Conservation (phyloP, 92 coral and sea anemone species). For the Palythoa grandis region DNA sequence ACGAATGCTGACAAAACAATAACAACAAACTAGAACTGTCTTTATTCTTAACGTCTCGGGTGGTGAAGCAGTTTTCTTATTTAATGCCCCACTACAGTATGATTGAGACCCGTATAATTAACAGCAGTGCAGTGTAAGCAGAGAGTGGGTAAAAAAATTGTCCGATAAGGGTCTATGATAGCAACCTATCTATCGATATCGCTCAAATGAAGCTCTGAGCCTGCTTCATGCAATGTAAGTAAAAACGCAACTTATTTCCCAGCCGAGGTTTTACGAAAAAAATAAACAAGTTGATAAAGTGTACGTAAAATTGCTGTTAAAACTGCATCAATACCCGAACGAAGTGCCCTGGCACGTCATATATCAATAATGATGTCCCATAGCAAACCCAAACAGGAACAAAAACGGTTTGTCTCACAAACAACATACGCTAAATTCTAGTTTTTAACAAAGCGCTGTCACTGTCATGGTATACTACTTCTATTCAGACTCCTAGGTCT, state of each 20-base stretch:
- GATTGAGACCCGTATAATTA: no score
- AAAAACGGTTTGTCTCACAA: no score
- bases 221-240: neutral
- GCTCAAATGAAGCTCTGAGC: neutral
- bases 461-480: neutral
- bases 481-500: neutral
- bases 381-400: slow-evolving; percentile 1
- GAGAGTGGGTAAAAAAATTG: neutral
- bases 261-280: slow-evolving; percentile 5
- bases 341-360: slow-evolving; percentile 4
- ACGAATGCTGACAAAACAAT: no score
- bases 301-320: neutral
- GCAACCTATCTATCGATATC: neutral
- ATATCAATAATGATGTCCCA: slow-evolving; percentile 1
- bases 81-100: no score
- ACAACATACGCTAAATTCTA: neutral
- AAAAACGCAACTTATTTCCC: neutral
- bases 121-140: neutral
- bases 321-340: neutral
- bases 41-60: no score
- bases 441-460: neutral
- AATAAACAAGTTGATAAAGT: neutral
- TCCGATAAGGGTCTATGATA: neutral
- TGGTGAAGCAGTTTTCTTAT: no score
- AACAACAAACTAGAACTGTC: no score